Conservation (phyloP, 2,888 invertebrate genomes). For the Rhorus exstirpatorius region DNA sequence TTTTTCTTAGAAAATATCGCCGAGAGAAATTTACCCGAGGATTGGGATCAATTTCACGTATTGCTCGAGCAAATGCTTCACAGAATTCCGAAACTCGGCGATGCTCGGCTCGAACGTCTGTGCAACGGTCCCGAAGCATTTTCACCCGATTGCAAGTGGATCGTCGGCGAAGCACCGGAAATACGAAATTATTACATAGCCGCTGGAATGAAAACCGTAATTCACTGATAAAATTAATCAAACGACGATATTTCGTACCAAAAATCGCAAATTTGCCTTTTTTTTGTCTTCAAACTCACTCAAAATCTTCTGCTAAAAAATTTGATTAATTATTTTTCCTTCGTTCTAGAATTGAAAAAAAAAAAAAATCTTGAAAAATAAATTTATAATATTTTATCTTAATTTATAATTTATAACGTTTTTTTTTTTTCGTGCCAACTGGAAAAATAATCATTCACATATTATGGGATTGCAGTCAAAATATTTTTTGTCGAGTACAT, state of each 20-base stretch:
- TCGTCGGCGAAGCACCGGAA: constrained; percentile 97
- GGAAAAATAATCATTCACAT: too few species aligned
- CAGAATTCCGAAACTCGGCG: constrained; percentile 93
- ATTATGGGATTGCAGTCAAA: too few species aligned
- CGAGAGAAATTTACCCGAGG: constrained; percentile 92
- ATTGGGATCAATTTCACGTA: constrained; percentile 99
- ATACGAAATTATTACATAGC: constrained; percentile 90
- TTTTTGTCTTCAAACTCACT: too few species aligned
- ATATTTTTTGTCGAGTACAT: too few species aligned
- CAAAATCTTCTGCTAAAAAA: too few species aligned
- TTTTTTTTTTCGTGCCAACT: neutral
- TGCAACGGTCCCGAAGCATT: constrained; percentile 97
- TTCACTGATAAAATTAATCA: too few species aligned
- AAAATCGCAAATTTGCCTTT: neutral
- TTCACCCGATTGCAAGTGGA: constrained; percentile 98
- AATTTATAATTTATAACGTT: neutral
- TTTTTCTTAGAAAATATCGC: constrained; percentile 87
- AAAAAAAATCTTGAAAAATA: constrained; percentile 5
- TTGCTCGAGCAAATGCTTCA: constrained; percentile 94
- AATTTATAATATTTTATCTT: too few species aligned
- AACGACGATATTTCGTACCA: constrained; percentile 31
- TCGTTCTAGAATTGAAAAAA: constrained; percentile 5
- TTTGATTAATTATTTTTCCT: too few species aligned
- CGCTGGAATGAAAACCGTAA: constrained; percentile 96
- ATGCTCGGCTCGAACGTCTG: constrained; percentile 92